A percentile compares a stretch with the other conserved stretches of the same genome.
Evolutionary conservation across 2,888 invertebrate genomes (phyloP).

Genomic region (Heliconius ismenius): DNA sequence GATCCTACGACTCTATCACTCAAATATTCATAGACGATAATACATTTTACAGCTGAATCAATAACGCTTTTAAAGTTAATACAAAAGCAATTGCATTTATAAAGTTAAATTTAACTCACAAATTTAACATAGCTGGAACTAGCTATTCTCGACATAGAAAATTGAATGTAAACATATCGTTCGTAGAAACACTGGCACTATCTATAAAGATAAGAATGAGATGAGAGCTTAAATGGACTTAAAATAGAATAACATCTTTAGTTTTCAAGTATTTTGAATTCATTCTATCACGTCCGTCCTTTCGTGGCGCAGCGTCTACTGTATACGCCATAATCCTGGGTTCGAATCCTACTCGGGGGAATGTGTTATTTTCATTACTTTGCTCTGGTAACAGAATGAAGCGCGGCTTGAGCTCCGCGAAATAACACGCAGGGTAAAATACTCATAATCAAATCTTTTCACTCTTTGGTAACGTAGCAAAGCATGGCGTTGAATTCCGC

Average conservation of each 20-base stretch:
- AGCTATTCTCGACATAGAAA: conserved; percentile 45
- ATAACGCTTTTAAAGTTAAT: neutral
- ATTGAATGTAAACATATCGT: conserved; percentile 48
- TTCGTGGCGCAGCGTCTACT: neutral
- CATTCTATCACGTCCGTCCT: neutral
- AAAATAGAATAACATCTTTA: conserved; percentile 5
- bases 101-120: neutral
- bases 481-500: no score
- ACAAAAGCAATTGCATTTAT: conserved; percentile 7
- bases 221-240: neutral
- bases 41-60: neutral
- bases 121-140: conserved; percentile 33
- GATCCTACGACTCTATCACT: neutral
- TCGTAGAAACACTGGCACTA: conserved; percentile 35
- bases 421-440: no score
- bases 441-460: no score
- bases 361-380: neutral
- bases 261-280: conserved; percentile 6
- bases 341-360: neutral
- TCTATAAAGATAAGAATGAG: conserved; percentile 21
- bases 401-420: no score
- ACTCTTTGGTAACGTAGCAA: no score
- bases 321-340: neutral
- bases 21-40: neutral
- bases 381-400: no score